Base-by-base conservation (phyloP, 2,888 invertebrate genomes). In the Elegia similella region DNA sequence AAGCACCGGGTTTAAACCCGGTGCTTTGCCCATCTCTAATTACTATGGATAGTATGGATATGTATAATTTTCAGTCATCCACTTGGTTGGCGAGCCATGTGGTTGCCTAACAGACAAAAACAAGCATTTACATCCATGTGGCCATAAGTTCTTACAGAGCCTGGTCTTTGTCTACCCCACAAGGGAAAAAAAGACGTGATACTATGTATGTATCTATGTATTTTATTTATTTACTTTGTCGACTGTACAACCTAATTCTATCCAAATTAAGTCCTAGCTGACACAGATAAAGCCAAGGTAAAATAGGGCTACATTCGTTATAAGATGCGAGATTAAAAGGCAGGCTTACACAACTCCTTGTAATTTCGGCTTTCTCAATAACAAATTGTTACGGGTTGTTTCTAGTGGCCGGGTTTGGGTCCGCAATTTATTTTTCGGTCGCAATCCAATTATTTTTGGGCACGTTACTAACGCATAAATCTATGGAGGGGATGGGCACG, bases 401-500 rank as follows among this genome's bases (percentile, higher is more conserved):
- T 75, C 76, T 75, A 77, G 80, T 66, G 72, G 72, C 67, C 67
- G 69, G 67, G 67, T 62, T 62, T 65, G 57, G 54, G 72, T 60
- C 70, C 70, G 76, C 84, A 81, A 88, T 87, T 88, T 89, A 88
- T 90, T 86, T 88, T 86, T 85, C 86, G 86, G 82, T 82, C 79
- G 80, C 79, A 72, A 81, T 84, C 88, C 88, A 89, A 89, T 90
- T 89, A 89, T 89, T 90, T 88, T 84, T 79, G 82, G 86, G 84
- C 83, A 82, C 78, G 86, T 81, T 86, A 82, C 82, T 81, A 77
- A 73, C 70, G 79, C 80, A 88, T 84, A 84, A 86, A 86, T 86
- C 86, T 83, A 80, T 74, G 72, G 23, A 23, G 23, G 23, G 67
- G 64, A 57, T 57, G 62, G 68, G 67, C 62, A 67, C 71, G 70